Conservation (phyloP, 2,797 vertebrate genomes). For the Danio tinwini region DNA sequence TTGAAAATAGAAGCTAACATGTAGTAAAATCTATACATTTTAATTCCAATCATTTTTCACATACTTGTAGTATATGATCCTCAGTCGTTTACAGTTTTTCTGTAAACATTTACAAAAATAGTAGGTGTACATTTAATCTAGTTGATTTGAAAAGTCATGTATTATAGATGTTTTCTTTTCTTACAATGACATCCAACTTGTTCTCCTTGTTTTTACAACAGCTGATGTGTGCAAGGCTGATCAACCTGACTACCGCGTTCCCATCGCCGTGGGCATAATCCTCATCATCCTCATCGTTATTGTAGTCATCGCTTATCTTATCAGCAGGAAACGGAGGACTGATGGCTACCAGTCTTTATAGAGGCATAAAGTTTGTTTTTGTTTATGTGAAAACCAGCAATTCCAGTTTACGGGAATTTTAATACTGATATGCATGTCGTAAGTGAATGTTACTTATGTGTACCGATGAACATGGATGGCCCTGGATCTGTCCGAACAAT, state of each 20-base stretch:
- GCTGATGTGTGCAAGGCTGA: slow-evolving; percentile 75
- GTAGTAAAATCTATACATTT: too few species aligned
- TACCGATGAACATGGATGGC: neutral
- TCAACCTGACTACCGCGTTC: slow-evolving; percentile 69
- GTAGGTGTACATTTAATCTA: too few species aligned
- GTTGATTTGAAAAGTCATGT: neutral
- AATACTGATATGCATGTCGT: neutral
- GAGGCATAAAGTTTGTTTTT: slow-evolving; percentile 44
- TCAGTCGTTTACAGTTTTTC: neutral
- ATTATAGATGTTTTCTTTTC: neutral
- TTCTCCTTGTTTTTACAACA: slow-evolving; percentile 62
- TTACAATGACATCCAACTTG: neutral
- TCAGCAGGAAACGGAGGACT: slow-evolving; percentile 72
- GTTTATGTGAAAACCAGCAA: neutral
- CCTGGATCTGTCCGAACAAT: neutral
- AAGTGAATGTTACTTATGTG: slow-evolving; percentile 1
- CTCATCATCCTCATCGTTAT: slow-evolving; percentile 82
- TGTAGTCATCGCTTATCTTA: slow-evolving; percentile 80
- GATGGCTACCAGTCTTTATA: slow-evolving; percentile 85
- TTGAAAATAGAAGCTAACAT: too few species aligned
- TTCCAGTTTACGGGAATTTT: slow-evolving; percentile 9
- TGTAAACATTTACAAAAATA: neutral
- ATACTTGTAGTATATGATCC: neutral
- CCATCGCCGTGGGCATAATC: slow-evolving; percentile 82
- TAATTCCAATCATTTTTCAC: too few species aligned